phyloP scores from a whole-genome alignment of 2,888 invertebrate species.

The Drosophila macrothrix region DNA sequence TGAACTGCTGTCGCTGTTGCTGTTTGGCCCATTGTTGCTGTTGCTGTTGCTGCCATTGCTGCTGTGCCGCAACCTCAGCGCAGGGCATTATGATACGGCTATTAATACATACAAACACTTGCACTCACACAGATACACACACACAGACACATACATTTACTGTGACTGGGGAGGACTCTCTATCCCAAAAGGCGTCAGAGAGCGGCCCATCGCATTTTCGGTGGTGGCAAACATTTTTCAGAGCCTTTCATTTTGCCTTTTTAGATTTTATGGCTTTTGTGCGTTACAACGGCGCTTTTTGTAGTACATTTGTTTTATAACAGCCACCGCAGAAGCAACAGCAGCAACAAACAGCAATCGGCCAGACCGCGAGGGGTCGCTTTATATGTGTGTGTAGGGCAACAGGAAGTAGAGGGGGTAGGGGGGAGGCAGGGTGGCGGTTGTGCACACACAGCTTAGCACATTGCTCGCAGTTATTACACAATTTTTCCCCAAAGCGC shows the following conservation, averaged over 20 bases:
- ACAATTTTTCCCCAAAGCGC: constrained; percentile 78
- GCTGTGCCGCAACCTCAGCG: constrained; percentile 67
- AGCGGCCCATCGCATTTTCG: constrained; percentile 56
- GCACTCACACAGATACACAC: constrained; percentile 17
- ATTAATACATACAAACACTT: constrained; percentile 62
- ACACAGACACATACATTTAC: constrained; percentile 8
- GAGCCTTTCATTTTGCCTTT: constrained; percentile 78
- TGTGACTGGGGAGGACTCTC: constrained; percentile 27
- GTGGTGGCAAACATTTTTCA: constrained; percentile 71
- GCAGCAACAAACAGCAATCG: constrained; percentile 30
- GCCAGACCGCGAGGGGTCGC: constrained; percentile 35
- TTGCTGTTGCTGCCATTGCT: constrained; percentile 32
- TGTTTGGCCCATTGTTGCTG: constrained; percentile 44
- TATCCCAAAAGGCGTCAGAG: constrained; percentile 29
- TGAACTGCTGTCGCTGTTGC: constrained; percentile 47
- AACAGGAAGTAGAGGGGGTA: not conserved
- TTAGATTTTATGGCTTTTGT: constrained; percentile 79
- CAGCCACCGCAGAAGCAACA: constrained; percentile 65
- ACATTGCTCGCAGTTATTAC: constrained; percentile 78
- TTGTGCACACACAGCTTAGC: constrained; percentile 67
- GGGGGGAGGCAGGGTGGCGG: not conserved
- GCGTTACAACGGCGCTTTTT: constrained; percentile 77
- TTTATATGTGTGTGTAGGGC: constrained; percentile 2
- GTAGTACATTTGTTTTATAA: constrained; percentile 78
- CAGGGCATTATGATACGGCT: constrained; percentile 70